Conservation (phyloP, 2,113 vertebrate species). For the Coturnix japonica region DNA sequence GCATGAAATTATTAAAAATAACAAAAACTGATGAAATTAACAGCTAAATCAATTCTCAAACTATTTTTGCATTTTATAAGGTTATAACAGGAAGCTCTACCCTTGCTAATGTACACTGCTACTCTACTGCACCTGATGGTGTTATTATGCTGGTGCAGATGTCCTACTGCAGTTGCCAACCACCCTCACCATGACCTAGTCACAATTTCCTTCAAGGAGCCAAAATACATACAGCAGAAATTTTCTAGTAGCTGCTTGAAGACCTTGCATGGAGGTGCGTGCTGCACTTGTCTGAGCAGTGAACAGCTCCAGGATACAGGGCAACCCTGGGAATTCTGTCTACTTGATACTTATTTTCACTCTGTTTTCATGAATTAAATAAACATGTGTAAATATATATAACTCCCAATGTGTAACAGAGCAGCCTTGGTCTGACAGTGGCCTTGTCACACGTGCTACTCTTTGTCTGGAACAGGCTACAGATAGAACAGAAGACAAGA, state of each 20-base stretch:
- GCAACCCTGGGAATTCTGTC: not conserved
- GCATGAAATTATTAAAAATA: not conserved
- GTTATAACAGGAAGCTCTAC: not conserved
- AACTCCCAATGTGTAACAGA: not conserved
- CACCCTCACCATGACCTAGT: not conserved
- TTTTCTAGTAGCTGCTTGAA: not conserved
- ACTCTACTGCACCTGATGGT: not conserved
- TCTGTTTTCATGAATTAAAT: not conserved
- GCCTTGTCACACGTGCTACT: not conserved
- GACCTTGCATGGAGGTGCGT: not conserved
- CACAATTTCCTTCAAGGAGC: not conserved
- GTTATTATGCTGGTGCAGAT: not conserved
- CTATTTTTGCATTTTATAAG: no score
- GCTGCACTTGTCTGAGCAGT: not conserved
- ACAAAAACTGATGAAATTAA: not conserved
- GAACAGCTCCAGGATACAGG: not conserved
- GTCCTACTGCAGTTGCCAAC: not conserved
- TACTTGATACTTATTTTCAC: not conserved
- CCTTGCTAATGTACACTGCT: not conserved
- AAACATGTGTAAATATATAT: rapidly evolving
- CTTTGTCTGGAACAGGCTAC: not conserved
- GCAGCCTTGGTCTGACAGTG: not conserved
- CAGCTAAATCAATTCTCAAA: not conserved
- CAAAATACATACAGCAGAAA: not conserved
- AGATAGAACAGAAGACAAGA: not conserved